These are phyloP conservation scores for Papilio xuthus DNA, from an alignment of 1,140 invertebrate genomes.

Conservation along the genomic window DNA sequence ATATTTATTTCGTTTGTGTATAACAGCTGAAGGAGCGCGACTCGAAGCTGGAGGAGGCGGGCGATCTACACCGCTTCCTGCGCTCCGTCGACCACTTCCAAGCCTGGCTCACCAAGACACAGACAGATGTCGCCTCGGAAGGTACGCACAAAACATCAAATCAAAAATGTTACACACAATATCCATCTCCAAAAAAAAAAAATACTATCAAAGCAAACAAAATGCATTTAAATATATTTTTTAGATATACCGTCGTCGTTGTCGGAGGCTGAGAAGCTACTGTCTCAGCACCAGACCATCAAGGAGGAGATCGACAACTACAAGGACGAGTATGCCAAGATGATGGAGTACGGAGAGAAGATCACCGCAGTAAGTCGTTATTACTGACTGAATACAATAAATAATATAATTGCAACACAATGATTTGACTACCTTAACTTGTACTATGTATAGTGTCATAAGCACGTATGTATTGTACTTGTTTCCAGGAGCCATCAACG, in stretches of 20 bases:
- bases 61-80: slow-evolving; percentile 98
- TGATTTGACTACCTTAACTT: no score
- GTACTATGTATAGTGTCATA: neutral
- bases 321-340: slow-evolving; percentile 98
- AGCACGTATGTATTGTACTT: neutral
- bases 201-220: neutral
- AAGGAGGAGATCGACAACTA: slow-evolving; percentile 99
- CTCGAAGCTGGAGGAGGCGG: slow-evolving; percentile 98
- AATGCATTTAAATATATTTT: neutral
- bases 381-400: neutral
- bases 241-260: slow-evolving; percentile 95
- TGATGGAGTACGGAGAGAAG: slow-evolving; percentile 99
- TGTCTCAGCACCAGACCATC: slow-evolving; percentile 98
- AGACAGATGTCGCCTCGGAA: slow-evolving; percentile 98
- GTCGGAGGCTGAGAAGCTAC: slow-evolving; percentile 97
- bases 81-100: slow-evolving; percentile 99
- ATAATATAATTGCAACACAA: no score
- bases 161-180: neutral
- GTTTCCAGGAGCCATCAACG: slow-evolving; percentile 85
- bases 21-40: slow-evolving; percentile 96
- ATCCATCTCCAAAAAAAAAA: no score
- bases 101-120: slow-evolving; percentile 98
- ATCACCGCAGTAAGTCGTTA: slow-evolving; percentile 88
- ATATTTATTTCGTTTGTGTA: slow-evolving; percentile 18
- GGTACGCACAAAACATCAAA: slow-evolving; percentile 73